Percentiles rank a stretch among this genome's conserved stretches.
phyloP scores from a whole-genome alignment of 2,797 vertebrate genomes.

The Leucoraja ocellata region DNA sequence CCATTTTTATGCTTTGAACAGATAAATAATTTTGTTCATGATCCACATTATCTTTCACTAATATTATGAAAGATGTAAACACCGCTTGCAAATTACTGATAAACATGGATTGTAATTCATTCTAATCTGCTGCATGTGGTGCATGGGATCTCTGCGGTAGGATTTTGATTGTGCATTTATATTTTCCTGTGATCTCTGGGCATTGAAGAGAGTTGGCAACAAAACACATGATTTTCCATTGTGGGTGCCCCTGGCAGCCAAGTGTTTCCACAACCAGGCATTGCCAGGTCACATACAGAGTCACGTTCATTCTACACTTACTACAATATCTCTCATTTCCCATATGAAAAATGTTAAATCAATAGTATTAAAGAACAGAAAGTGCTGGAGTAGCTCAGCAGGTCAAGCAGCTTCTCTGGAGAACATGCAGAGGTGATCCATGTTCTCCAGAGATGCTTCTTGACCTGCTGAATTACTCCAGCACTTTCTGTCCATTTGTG shows the following conservation, averaged over 20 bases:
- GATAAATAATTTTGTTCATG: background rate
- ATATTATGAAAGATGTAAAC: background rate
- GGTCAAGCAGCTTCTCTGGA: too few species aligned
- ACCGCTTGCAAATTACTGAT: background rate
- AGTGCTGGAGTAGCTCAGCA: too few species aligned
- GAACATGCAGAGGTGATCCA: too few species aligned
- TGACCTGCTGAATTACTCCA: too few species aligned
- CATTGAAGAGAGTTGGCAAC: background rate
- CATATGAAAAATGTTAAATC: background rate
- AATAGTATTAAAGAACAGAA: background rate
- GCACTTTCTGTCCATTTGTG: too few species aligned
- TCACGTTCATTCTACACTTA: background rate
- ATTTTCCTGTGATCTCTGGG: background rate
- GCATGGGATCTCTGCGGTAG: background rate
- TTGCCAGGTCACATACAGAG: background rate
- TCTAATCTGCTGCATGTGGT: background rate
- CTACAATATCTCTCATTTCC: background rate
- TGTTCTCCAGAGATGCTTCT: too few species aligned
- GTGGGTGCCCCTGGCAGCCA: background rate
- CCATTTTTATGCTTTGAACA: background rate
- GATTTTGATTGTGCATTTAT: background rate
- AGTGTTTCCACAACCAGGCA: background rate
- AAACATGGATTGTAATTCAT: background rate
- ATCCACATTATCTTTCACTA: background rate
- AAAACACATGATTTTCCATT: background rate